Conservation (phyloP, 1,140 invertebrate genomes). For the Phymorhynchus buccinoides region DNA sequence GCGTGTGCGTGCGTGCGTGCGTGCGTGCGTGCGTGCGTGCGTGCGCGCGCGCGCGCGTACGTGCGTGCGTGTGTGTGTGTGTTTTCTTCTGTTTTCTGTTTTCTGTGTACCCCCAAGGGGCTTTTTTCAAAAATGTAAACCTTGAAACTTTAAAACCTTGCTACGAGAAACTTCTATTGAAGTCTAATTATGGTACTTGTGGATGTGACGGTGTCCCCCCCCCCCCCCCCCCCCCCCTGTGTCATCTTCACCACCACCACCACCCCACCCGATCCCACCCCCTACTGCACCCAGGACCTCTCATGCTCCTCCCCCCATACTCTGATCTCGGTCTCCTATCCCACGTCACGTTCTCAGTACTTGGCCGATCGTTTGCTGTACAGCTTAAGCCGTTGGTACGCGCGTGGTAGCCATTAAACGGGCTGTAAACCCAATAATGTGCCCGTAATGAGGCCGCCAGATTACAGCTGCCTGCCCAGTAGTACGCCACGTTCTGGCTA, state of each 20-base stretch:
- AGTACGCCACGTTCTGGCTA: constrained; percentile 27
- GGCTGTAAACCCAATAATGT: constrained; percentile 39
- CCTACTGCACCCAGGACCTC: not conserved
- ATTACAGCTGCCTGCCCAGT: not conserved
- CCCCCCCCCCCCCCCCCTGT: too few relatives aligned
- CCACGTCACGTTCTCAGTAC: not conserved
- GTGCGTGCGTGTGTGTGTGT: too few relatives aligned
- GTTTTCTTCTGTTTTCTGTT: too few relatives aligned
- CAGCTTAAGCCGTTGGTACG: not conserved
- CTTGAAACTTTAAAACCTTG: too few relatives aligned
- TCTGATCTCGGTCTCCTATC: not conserved
- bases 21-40: too few relatives aligned
- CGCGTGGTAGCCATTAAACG: constrained; percentile 42
- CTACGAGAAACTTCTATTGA: too few relatives aligned
- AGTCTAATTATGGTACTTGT: too few relatives aligned
- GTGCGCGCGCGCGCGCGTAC: too few relatives aligned
- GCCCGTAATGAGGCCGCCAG: constrained; percentile 26
- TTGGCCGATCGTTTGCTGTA: constrained; percentile 11
- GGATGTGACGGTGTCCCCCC: not conserved
- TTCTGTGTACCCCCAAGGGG: too few relatives aligned
- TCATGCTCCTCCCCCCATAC: not conserved
- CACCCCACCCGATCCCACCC: not conserved
- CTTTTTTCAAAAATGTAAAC: too few relatives aligned
- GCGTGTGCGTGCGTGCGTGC: too few relatives aligned
- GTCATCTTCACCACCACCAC: not conserved